Base-by-base conservation (phyloP, 2,888 invertebrate species). In the Plusia festucae region DNA sequence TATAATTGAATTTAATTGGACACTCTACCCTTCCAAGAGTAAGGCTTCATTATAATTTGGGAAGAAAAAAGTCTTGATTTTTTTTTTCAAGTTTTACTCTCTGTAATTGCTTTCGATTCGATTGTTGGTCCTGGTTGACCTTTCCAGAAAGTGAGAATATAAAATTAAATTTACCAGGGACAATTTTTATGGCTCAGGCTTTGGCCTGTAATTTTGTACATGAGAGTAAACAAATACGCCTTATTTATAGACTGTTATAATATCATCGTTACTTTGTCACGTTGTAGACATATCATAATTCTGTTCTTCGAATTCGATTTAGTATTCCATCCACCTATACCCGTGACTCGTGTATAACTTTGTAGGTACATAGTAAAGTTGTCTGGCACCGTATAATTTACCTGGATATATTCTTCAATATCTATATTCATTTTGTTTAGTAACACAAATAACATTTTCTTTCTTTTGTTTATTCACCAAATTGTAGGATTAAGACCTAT, bases 1-100 rank as follows among this genome's bases (percentile, higher is more conserved):
- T 66, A 62, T 80, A 84, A 85, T 81, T 81, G 79, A 80, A 75
- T 82, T 73, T 82, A 84, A 82, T 85, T 85, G 81, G 79, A 84
- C 75, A 71, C 76, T 79, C 73, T 71, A 83, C 78, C 85, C 80
- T 85, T 84, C 76, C 57, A 64, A 65, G 62, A 68, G 67, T 70
- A 72, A 59, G 51, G 60, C 63, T 77, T 77, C 60, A 68, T 80
- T 70, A 70, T 80, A 62, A 70, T 70, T 77, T 73, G 57, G 40
- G 62, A 74, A 74, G 18, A 53, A 59, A 68, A 30, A 79, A 57
- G 46, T 53, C 60, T 51, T 54, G 32, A 68, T 68, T 68, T 56
- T 62, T 65, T 55, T 65, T 63, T 62, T 49, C 9, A 30, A 59
- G 68, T 68, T 64, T 68, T 59, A 66, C 62, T 64, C 67, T 68